These are phyloP conservation scores for Corydoras sp. DNA, from an alignment of 2,113 vertebrate species.

Conservation along the genomic window DNA sequence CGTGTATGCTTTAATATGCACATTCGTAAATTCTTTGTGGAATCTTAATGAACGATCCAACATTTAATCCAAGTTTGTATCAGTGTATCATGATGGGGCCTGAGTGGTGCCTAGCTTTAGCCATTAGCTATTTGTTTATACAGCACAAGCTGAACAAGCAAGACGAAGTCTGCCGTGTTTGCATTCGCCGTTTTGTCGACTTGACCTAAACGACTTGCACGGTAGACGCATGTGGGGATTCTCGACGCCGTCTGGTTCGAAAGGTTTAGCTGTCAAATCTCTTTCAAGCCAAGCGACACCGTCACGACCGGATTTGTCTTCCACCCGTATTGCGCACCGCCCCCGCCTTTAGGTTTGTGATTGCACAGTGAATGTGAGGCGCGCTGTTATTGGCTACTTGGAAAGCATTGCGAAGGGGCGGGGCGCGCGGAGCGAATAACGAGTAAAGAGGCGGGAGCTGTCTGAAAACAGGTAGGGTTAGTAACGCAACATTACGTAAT, in stretches of 20 bases:
- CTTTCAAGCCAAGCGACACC: not conserved
- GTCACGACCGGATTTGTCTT: not conserved
- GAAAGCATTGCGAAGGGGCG: not conserved
- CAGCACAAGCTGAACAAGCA: too few relatives aligned
- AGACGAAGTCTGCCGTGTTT: not conserved
- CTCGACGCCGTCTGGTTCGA: not conserved
- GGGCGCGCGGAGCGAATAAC: not conserved
- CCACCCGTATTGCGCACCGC: slow-evolving; percentile 8
- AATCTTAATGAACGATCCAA: too few relatives aligned
- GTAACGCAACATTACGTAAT: slow-evolving; percentile 35
- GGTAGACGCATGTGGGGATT: not conserved
- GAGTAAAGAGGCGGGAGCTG: not conserved
- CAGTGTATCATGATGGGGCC: slow-evolving; percentile 40
- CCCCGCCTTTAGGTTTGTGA: not conserved
- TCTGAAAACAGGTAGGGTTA: slow-evolving; percentile 5
- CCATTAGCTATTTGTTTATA: slow-evolving; percentile 10
- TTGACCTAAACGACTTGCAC: not conserved
- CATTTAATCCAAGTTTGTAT: not conserved
- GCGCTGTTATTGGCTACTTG: not conserved
- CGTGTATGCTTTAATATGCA: not conserved
- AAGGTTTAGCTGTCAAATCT: slow-evolving; percentile 5
- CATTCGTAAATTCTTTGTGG: not conserved
- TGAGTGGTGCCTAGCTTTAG: not conserved
- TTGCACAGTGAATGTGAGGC: not conserved
- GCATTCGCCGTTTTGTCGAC: not conserved